Base-by-base conservation (phyloP, 2,888 invertebrate genomes). In the Elmis aenea region DNA sequence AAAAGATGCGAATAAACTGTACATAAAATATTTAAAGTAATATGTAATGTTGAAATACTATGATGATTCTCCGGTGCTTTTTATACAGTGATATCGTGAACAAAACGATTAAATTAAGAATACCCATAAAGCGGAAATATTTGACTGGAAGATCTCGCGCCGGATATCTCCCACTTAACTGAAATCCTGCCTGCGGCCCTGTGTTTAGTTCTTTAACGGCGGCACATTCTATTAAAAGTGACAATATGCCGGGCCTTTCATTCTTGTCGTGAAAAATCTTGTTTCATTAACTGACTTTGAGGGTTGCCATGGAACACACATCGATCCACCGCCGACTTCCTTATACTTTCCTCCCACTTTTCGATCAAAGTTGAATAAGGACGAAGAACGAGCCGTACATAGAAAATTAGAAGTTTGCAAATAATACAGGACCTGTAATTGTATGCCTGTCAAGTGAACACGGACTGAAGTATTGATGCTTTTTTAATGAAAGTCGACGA, bases 251-350 rank as follows among this genome's bases (percentile, higher is more conserved):
- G 50, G 54, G 58, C 56, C 54, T 58, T 57, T 61, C 61, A 52
- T 52, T 57, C 57, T 60, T 56, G 62, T 64, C 62, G 58, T 60
- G 64, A 66, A 66, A 67, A 67, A 68, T 67, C 65, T 62, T 59
- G 61, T 67, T 67, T 68, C 68, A 67, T 67, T 67, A 67, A 65
- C 63, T 66, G 63, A 58, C 61, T 64, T 59, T 62, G 46, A 50
- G 45, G 50, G 51, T 46, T 50, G 52, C 52, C 52, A 45, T 40
- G 51, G 46, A 50, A 49, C 48, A 48, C 36, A 41, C 45, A 47
- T 47, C 47, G 48, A 48, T 45, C 44, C 46, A 45, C 34, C 35
- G 32, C 31, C 33, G 26, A 31, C 27, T 21, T 26, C 24, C 15
- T 13, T 21, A 11, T 24, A 26, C 33, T 38, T 33, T 31, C 31